Base-by-base conservation (phyloP, 1,140 invertebrate genomes). In the Calliphora vicina region DNA sequence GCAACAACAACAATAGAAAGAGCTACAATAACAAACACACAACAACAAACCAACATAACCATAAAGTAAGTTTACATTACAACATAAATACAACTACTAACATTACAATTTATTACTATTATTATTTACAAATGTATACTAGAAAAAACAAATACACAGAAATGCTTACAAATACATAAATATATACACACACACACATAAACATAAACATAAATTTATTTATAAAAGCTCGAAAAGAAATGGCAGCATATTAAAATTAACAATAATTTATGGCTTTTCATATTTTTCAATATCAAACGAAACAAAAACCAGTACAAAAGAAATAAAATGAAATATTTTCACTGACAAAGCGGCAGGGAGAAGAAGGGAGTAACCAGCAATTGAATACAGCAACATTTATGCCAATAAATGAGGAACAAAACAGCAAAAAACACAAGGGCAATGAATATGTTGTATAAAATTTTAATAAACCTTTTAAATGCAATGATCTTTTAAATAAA, bases 231-330 rank as follows among this genome's bases (percentile, higher is more conserved):
- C 8, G 25, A 23, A 67, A 67, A 23, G 23, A 67, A 67, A 67
- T 67, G 61, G 61, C 61, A 67, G 61, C 61, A 67, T 67, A 67
- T 67, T 67, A 67, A 67, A 67, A 67, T 67, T 67, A 67, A 67
- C 61, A 67, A 67, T 67, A 67, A 67, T 67, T 67, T 67, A 67
- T 67, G n/a, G 61, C n/a, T 67, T 67, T 67, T 67, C 61, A 67
- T 67, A 67, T 23, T 67, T 67, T 67, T 67, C 61, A 67, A 67
- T 67, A 67, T 23, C 61, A 67, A 67, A 67, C 61, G 12, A 67
- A 67, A 20, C 9, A 25, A 67, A 67, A n/a, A 67, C n/a, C 1
- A 57, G n/a, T 5, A 67, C 45, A 17, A 50, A 50, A 50, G 45
- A n/a, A 0, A 6, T 0, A 35, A 35, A 35, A 35, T 10, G 10